A percentile compares a stretch with the other conserved stretches of the same genome.
Evolutionary conservation across 2,113 vertebrate species (phyloP).

Genomic region (Mellivora capensis): DNA sequence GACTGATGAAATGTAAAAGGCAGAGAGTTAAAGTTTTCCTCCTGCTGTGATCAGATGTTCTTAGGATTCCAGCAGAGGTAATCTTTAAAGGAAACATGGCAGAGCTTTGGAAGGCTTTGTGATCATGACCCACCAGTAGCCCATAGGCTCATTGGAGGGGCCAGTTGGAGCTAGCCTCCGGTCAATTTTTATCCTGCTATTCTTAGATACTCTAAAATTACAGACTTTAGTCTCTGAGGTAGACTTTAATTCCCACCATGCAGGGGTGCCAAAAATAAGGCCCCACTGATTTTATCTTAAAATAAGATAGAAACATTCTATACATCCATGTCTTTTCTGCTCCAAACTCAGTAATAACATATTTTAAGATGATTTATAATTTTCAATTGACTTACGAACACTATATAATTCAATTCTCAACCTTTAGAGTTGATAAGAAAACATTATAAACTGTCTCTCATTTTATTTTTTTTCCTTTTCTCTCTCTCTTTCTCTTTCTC

Average conservation of each 20-base stretch:
- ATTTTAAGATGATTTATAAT: background rate
- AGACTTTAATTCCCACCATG: slow-evolving; percentile 53
- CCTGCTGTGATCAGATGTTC: slow-evolving; percentile 55
- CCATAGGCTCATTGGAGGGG: slow-evolving; percentile 43
- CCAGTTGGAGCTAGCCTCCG: slow-evolving; percentile 30
- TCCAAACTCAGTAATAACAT: background rate
- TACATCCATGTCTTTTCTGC: background rate
- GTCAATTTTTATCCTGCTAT: slow-evolving; percentile 68
- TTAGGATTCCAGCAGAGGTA: slow-evolving; percentile 49
- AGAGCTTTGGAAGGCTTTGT: slow-evolving; percentile 61
- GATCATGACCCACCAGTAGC: slow-evolving; percentile 43
- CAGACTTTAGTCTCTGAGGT: slow-evolving; percentile 58
- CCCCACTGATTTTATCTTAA: slow-evolving; percentile 4
- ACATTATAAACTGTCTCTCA: background rate
- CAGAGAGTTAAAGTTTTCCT: slow-evolving; percentile 12
- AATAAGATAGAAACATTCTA: background rate
- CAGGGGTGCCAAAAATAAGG: slow-evolving; percentile 44
- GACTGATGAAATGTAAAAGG: background rate
- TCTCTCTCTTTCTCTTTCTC: background rate
- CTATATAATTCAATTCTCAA: background rate
- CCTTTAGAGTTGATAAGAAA: background rate
- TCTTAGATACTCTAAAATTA: slow-evolving; percentile 72
- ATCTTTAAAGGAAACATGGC: slow-evolving; percentile 67
- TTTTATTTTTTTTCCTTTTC: background rate
- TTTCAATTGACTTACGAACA: background rate